Conservation (phyloP, 2,888 invertebrate genomes). For the Orthonychiurus folsomi region DNA sequence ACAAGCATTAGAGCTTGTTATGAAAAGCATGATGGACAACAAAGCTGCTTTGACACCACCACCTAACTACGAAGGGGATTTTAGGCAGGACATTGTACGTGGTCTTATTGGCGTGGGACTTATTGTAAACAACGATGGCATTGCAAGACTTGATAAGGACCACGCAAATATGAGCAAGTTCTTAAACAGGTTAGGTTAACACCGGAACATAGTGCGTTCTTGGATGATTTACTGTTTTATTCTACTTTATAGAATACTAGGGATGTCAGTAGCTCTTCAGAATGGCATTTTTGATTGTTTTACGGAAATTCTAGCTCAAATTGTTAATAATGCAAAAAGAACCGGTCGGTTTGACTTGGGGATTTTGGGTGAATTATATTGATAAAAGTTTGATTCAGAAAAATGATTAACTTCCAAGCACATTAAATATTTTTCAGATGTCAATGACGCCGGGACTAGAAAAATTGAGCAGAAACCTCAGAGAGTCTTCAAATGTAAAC, state of each 20-base stretch:
- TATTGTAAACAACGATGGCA: conserved; percentile 77
- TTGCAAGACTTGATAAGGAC: conserved; percentile 77
- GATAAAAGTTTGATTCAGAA: too few species aligned
- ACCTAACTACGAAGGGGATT: conserved; percentile 71
- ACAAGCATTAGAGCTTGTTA: conserved; percentile 83
- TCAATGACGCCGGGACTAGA: conserved; percentile 56
- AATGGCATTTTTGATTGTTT: conserved; percentile 96
- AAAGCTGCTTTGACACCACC: conserved; percentile 73
- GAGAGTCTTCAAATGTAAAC: conserved; percentile 69
- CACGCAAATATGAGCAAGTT: conserved; percentile 98
- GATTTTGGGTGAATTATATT: conserved; percentile 62
- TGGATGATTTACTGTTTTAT: too few species aligned
- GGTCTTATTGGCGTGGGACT: conserved; percentile 94
- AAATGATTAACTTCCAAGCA: too few species aligned
- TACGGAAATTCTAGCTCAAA: conserved; percentile 84
- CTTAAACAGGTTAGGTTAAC: conserved; percentile 66
- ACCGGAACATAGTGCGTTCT: too few species aligned
- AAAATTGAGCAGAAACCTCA: conserved; percentile 64
- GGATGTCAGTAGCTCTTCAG: conserved; percentile 93
- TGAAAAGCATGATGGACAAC: conserved; percentile 90
- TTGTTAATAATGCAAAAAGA: conserved; percentile 85
- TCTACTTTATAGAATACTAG: conserved; percentile 58
- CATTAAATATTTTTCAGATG: conserved; percentile 51
- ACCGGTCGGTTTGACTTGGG: conserved; percentile 93
- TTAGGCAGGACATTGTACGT: conserved; percentile 87